Evolutionary conservation across 2,888 invertebrate genomes (phyloP).

Genomic region (Scaptomyza flava): DNA sequence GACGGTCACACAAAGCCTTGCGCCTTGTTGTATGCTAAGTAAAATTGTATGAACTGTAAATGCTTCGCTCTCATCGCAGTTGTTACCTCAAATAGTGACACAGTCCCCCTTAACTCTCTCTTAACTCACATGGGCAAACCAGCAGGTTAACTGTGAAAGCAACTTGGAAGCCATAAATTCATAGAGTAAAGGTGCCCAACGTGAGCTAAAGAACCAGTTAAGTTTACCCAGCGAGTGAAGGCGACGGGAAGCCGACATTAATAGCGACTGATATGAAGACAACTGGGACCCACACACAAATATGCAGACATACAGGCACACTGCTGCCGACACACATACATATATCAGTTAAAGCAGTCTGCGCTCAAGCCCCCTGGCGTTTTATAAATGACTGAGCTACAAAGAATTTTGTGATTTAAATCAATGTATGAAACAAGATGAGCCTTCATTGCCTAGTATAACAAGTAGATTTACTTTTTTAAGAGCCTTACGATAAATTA

Average conservation of each 20-base stretch:
- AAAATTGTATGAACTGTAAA: slow-evolving; percentile 75
- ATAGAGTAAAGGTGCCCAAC: slow-evolving; percentile 48
- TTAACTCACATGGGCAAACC: slow-evolving; percentile 7
- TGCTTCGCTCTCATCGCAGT: slow-evolving; percentile 47
- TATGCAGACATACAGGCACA: slow-evolving; percentile 1
- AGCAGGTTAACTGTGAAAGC: slow-evolving; percentile 64
- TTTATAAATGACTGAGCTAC: slow-evolving; percentile 25
- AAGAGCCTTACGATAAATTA: slow-evolving; percentile 2
- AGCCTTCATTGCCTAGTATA: slow-evolving; percentile 4
- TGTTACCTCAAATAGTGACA: slow-evolving; percentile 65
- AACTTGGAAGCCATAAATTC: slow-evolving; percentile 68
- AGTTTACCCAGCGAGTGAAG: slow-evolving; percentile 53
- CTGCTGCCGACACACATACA: slow-evolving; percentile 14
- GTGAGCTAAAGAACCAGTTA: slow-evolving; percentile 38
- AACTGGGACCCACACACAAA: slow-evolving; percentile 28
- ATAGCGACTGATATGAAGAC: slow-evolving; percentile 46
- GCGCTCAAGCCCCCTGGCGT: slow-evolving; percentile 6
- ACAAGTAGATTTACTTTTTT: slow-evolving; percentile 13
- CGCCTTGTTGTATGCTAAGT: slow-evolving; percentile 61
- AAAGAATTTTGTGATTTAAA: slow-evolving; percentile 6
- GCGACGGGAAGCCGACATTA: slow-evolving; percentile 68
- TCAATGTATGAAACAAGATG: slow-evolving; percentile 21
- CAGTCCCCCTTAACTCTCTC: neutral
- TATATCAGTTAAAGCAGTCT: slow-evolving; percentile 7
- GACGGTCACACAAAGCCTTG: slow-evolving; percentile 22